Evolutionary conservation across 2,113 vertebrate species (phyloP).

Genomic region (Caranx melampygus): DNA sequence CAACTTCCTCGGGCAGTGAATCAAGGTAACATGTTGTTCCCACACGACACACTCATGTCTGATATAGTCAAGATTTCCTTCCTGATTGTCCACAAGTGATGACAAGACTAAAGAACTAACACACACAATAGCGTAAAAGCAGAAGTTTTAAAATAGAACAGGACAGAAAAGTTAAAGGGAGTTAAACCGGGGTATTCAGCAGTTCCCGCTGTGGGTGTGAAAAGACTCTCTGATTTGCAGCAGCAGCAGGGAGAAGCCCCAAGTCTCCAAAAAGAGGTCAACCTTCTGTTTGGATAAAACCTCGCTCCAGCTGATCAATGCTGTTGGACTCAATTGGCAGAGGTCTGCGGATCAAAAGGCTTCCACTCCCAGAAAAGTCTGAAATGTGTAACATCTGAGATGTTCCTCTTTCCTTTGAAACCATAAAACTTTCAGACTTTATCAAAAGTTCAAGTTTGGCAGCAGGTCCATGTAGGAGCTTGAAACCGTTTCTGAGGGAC

Average conservation of each 20-base stretch:
- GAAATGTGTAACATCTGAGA: slow-evolving; percentile 55
- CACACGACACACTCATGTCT: slow-evolving; percentile 14
- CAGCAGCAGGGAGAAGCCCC: slow-evolving; percentile 17
- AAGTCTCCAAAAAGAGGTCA: slow-evolving; percentile 57
- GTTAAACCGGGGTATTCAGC: slow-evolving; percentile 7
- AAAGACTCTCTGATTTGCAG: slow-evolving; percentile 52
- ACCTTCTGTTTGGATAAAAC: slow-evolving; percentile 51
- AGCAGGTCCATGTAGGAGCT: slow-evolving; percentile 44
- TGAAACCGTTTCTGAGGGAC: slow-evolving; percentile 27
- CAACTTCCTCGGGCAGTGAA: slow-evolving; percentile 36
- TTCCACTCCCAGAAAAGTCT: slow-evolving; percentile 40
- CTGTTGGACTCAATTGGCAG: slow-evolving; percentile 40
- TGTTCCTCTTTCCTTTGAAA: slow-evolving; percentile 31
- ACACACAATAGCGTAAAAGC: slow-evolving; percentile 34
- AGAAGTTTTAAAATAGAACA: slow-evolving; percentile 22
- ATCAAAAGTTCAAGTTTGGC: slow-evolving; percentile 57
- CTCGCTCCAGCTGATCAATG: slow-evolving; percentile 56
- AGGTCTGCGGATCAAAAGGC: slow-evolving; percentile 54
- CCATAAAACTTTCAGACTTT: slow-evolving; percentile 41
- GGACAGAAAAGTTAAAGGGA: slow-evolving; percentile 1
- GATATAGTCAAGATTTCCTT: slow-evolving; percentile 39
- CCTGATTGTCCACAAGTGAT: background rate
- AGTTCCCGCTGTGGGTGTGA: slow-evolving; percentile 38
- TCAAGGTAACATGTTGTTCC: slow-evolving; percentile 41
- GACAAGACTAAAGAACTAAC: background rate